phyloP scores from a whole-genome alignment of 2,113 vertebrate genomes.

The Nyctibius bracteatus region DNA sequence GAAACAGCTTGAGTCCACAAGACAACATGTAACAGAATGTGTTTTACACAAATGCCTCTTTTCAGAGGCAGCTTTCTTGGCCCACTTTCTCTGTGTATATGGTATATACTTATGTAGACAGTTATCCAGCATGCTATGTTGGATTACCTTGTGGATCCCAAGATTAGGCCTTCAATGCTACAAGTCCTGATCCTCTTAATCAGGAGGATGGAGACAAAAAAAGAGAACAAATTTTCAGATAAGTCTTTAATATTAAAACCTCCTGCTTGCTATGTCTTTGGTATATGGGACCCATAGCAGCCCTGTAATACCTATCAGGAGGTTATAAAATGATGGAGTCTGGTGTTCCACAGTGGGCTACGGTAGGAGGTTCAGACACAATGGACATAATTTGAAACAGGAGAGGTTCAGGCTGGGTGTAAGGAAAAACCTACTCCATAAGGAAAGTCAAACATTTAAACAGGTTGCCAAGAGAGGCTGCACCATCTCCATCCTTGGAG shows the following conservation, averaged over 20 bases:
- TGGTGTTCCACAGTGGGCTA: neutral
- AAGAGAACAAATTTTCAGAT: neutral
- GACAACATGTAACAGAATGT: neutral
- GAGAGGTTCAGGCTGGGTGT: neutral
- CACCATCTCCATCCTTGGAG: neutral
- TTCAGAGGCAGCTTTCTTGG: neutral
- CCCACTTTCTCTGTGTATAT: neutral
- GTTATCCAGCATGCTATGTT: neutral
- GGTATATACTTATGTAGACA: neutral
- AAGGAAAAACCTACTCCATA: neutral
- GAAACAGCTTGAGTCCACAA: neutral
- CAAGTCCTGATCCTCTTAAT: neutral
- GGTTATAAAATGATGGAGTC: neutral
- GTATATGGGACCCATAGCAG: neutral
- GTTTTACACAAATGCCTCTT: neutral
- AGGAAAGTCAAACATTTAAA: neutral
- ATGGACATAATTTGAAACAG: neutral
- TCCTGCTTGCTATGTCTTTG: neutral
- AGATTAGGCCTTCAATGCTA: neutral
- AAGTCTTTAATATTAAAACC: neutral
- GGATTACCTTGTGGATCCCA: neutral
- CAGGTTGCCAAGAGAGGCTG: neutral
- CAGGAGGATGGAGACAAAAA: neutral
- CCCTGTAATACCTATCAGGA: neutral
- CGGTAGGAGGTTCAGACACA: neutral